These are phyloP conservation scores for Polypedilum pembai DNA, from an alignment of 1,140 invertebrate genomes.

Conservation along the genomic window DNA sequence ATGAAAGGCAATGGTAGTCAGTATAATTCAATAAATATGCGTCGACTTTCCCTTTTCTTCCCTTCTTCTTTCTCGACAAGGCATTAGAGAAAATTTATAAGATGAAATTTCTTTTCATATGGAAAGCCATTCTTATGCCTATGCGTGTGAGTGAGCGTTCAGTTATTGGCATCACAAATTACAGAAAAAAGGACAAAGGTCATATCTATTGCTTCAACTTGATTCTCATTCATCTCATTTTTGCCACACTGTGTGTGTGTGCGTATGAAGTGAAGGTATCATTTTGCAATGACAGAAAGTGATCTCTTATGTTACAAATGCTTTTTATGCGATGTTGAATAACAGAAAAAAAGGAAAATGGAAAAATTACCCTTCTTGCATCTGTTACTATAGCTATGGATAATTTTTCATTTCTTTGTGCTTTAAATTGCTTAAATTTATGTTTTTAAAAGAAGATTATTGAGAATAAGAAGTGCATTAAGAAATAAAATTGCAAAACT, in stretches of 20 bases:
- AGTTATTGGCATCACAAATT: background rate
- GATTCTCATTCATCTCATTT: conserved; percentile 12
- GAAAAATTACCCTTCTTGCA: background rate
- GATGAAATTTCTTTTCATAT: conserved; percentile 1
- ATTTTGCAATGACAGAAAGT: conserved; percentile 18
- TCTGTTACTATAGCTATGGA: background rate
- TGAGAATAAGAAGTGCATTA: too few species aligned
- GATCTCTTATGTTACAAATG: conserved; percentile 18
- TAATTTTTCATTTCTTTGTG: background rate
- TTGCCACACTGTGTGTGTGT: background rate
- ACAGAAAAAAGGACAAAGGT: conserved; percentile 11
- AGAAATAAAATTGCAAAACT: too few species aligned
- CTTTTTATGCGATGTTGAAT: background rate
- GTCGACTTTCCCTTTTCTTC: background rate
- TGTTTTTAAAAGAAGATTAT: too few species aligned
- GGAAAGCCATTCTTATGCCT: background rate
- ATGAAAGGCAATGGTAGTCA: too few species aligned
- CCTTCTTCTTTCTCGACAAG: background rate
- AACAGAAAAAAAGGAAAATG: background rate
- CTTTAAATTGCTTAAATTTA: background rate
- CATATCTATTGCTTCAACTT: background rate
- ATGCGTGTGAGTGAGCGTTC: background rate
- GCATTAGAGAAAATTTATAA: background rate
- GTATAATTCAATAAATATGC: conserved; percentile 18
- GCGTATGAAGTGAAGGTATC: background rate